Conservation (phyloP, 2,113 vertebrate genomes). For the Nothobranchius furzeri region DNA sequence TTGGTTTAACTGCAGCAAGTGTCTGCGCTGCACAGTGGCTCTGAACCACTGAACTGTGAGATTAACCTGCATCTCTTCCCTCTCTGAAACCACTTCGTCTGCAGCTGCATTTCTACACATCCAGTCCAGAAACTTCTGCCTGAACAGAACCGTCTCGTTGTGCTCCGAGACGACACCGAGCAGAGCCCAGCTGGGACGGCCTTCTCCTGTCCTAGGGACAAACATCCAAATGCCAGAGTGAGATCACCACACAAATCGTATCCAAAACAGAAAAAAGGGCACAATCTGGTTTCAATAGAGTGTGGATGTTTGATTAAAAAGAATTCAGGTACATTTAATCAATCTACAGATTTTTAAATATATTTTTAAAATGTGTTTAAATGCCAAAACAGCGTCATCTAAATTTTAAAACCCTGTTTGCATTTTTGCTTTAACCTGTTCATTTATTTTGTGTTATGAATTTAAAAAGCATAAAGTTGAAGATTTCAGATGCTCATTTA, state of each 20-base stretch:
- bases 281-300: too few species aligned
- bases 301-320: too few species aligned
- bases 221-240: not conserved
- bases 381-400: too few species aligned
- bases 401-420: too few species aligned
- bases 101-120: not conserved
- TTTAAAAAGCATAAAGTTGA: too few species aligned
- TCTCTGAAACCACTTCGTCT: constrained; percentile 17
- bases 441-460: too few species aligned
- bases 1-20: not conserved
- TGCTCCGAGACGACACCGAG: constrained; percentile 74
- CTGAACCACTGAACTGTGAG: not conserved
- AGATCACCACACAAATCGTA: not conserved
- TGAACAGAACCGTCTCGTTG: constrained; percentile 79
- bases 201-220: constrained; percentile 70
- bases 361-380: too few species aligned
- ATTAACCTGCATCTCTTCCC: constrained; percentile 57
- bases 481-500: too few species aligned
- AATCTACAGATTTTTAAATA: too few species aligned
- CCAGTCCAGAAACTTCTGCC: constrained; percentile 81
- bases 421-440: too few species aligned
- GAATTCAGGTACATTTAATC: too few species aligned
- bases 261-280: not conserved
- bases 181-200: constrained; percentile 80
- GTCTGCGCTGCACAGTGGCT: fast-evolving